A percentile compares a stretch with the other conserved stretches of the same genome.
These are phyloP conservation scores for Takifugu flavidus DNA, from an alignment of 2,113 vertebrate genomes.

Conservation along the genomic window DNA sequence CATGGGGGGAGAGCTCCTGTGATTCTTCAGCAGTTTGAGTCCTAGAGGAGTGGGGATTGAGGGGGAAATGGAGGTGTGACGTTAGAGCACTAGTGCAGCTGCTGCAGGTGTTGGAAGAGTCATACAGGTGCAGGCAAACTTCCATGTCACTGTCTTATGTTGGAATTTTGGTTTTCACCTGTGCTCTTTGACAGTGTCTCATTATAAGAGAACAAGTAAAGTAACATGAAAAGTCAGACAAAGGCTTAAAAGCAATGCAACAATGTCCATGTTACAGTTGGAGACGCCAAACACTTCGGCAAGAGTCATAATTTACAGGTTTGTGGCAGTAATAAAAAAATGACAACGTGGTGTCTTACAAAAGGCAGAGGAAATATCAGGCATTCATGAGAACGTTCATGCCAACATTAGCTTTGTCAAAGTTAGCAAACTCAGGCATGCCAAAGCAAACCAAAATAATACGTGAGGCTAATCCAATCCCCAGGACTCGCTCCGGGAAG, in stretches of 20 bases:
- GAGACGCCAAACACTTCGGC: constrained; percentile 1
- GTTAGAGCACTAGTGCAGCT: constrained; percentile 45
- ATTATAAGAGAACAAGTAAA: constrained; percentile 19
- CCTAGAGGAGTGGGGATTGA: constrained; percentile 68
- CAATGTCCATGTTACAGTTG: background rate
- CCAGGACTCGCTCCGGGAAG: constrained; percentile 24
- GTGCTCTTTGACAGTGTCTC: constrained; percentile 32
- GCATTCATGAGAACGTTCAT: constrained; percentile 42
- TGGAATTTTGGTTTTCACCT: constrained; percentile 16
- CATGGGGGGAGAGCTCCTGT: constrained; percentile 24
- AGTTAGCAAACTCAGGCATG: constrained; percentile 51
- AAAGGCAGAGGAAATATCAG: background rate
- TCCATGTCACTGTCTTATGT: constrained; percentile 24
- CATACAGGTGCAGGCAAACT: constrained; percentile 30
- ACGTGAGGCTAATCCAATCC: constrained; percentile 47
- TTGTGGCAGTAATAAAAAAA: constrained; percentile 14
- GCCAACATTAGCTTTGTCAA: constrained; percentile 52
- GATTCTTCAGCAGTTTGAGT: constrained; percentile 52
- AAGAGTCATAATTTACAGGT: background rate
- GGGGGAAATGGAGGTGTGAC: constrained; percentile 64
- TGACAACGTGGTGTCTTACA: constrained; percentile 53
- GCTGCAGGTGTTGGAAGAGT: constrained; percentile 19
- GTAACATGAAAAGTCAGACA: constrained; percentile 13
- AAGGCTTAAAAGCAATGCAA: constrained; percentile 2
- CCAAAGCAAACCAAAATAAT: constrained; percentile 46